Percentiles rank a stretch among this genome's conserved stretches.
Evolutionary conservation across 2,113 vertebrate genomes (phyloP).

Genomic region (Dascyllus trimaculatus): DNA sequence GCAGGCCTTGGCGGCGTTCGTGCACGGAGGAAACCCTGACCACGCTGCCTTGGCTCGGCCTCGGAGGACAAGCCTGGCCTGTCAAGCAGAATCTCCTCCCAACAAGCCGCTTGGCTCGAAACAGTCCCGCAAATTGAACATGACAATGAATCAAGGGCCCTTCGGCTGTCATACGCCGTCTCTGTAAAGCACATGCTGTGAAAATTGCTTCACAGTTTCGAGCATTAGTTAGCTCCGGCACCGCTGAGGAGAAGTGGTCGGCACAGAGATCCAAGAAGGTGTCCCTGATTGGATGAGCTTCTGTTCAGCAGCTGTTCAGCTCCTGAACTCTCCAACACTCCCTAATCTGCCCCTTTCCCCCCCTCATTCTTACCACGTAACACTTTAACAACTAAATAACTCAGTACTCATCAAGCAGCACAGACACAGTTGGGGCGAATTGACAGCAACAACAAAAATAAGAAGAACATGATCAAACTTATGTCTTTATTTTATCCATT

Average conservation of each 20-base stretch:
- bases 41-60: constrained; percentile 9
- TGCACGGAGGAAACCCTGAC: background rate
- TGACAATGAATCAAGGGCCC: constrained; percentile 12
- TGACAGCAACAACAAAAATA: too few species aligned
- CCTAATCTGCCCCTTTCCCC: too few species aligned
- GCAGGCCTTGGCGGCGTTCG: background rate
- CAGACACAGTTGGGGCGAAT: too few species aligned
- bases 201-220: background rate
- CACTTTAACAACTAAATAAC: too few species aligned
- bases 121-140: constrained; percentile 16
- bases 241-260: background rate
- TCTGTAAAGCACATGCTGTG: background rate
- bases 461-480: too few species aligned
- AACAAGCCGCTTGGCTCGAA: constrained; percentile 12
- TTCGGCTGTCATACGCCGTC: background rate
- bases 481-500: too few species aligned
- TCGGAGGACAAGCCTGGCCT: background rate
- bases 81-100: background rate
- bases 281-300: background rate
- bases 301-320: background rate
- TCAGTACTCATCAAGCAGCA: too few species aligned
- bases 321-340: background rate
- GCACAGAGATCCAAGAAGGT: too few species aligned
- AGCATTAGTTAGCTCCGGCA: background rate
- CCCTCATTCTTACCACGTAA: too few species aligned